These are phyloP conservation scores for Aphelocoma californica DNA, from an alignment of 2,797 vertebrate species.

Conservation along the genomic window DNA sequence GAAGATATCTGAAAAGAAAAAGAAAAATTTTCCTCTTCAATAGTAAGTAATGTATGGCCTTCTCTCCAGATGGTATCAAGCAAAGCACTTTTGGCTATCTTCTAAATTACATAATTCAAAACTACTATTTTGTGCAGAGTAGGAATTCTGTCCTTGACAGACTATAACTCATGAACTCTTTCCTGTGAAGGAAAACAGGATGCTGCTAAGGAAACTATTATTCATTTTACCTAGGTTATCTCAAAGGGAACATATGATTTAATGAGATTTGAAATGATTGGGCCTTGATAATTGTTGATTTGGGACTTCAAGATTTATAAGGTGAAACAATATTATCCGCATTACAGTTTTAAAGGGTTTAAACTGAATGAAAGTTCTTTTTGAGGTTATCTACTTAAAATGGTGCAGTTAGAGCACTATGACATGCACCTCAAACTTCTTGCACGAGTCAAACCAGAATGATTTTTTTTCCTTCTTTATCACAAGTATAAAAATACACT, in stretches of 20 bases:
- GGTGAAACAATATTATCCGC: fast-evolving
- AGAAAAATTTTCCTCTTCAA: neutral
- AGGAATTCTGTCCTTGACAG: neutral
- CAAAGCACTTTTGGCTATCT: neutral
- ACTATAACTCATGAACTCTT: neutral
- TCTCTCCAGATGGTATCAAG: neutral
- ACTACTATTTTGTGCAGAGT: neutral
- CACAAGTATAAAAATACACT: neutral
- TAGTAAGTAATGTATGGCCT: neutral
- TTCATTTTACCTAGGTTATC: neutral
- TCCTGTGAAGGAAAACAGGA: neutral
- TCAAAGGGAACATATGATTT: neutral
- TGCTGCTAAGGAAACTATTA: neutral
- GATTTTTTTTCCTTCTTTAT: neutral
- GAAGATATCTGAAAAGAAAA: neutral
- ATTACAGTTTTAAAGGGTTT: neutral
- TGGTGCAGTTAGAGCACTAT: neutral
- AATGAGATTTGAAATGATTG: neutral
- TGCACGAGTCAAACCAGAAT: neutral
- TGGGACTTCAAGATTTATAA: neutral
- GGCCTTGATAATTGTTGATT: neutral
- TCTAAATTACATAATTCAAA: neutral
- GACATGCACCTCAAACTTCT: neutral
- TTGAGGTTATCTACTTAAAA: neutral
- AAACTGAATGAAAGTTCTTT: neutral